Conservation (phyloP, 2,888 invertebrate species). For the Diaperis boleti region DNA sequence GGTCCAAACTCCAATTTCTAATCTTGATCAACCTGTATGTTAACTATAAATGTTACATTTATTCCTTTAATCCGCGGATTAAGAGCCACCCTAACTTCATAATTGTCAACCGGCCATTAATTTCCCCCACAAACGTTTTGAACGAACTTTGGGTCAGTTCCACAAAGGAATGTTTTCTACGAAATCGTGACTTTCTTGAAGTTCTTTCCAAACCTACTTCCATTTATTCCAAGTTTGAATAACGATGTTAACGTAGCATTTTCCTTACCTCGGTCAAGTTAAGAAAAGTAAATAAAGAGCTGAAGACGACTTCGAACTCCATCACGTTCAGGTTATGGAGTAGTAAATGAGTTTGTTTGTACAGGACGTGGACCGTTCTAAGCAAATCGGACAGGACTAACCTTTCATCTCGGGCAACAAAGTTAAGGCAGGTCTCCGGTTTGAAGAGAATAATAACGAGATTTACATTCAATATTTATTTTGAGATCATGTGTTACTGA, state of each 20-base stretch:
- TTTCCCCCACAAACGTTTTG: conserved; percentile 11
- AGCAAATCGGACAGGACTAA: background rate
- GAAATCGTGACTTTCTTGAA: background rate
- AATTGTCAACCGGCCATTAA: conserved; percentile 12
- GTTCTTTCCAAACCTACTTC: background rate
- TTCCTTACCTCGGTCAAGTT: background rate
- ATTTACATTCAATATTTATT: background rate
- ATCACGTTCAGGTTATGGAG: too few species aligned
- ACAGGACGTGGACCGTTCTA: background rate
- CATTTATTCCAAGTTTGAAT: background rate
- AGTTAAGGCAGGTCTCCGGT: background rate
- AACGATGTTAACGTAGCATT: background rate
- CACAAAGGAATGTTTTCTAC: background rate
- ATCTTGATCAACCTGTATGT: too few species aligned
- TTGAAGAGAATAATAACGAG: background rate
- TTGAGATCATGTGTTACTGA: background rate
- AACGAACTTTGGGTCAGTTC: conserved; percentile 9
- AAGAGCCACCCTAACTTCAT: conserved; percentile 13
- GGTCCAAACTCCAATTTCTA: too few species aligned
- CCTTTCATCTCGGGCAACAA: background rate
- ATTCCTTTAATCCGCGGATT: background rate
- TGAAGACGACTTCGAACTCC: too few species aligned
- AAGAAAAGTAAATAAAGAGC: background rate
- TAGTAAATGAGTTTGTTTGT: background rate
- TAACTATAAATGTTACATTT: too few species aligned